These are phyloP conservation scores for Rhinoraja longicauda DNA, from an alignment of 2,797 vertebrate species.

Conservation along the genomic window DNA sequence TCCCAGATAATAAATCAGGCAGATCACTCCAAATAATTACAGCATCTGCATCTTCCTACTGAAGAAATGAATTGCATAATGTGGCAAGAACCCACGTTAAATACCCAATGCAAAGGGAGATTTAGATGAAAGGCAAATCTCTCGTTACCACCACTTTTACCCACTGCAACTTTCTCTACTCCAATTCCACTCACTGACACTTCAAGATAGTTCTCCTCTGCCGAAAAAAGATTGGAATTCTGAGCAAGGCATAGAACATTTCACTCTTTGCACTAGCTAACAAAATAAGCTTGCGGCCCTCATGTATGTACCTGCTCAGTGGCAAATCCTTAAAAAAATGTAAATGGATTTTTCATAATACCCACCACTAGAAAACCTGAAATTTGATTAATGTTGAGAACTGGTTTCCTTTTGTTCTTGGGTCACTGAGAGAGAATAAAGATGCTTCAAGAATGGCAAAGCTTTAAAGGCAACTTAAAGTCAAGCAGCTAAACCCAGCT, in stretches of 20 bases:
- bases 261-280: not conserved
- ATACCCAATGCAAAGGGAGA: not conserved
- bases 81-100: not conserved
- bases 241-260: too few species aligned
- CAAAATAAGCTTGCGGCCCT: not conserved
- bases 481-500: slow-evolving; percentile 32
- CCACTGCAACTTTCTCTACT: not conserved
- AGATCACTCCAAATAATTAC: not conserved
- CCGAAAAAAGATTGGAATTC: not conserved
- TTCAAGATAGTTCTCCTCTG: not conserved
- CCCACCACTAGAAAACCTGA: not conserved
- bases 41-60: too few species aligned
- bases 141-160: not conserved
- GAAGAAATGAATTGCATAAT: not conserved
- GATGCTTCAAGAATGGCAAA: slow-evolving; percentile 33
- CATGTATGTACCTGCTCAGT: not conserved
- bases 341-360: not conserved
- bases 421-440: not conserved
- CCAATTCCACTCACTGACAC: not conserved
- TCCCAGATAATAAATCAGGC: not conserved
- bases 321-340: not conserved
- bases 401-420: slow-evolving; percentile 6
- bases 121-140: not conserved
- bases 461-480: slow-evolving; percentile 28
- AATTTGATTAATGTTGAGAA: not conserved